phyloP scores from a whole-genome alignment of 2,113 vertebrate species.

The Marcusenius ussheri region DNA sequence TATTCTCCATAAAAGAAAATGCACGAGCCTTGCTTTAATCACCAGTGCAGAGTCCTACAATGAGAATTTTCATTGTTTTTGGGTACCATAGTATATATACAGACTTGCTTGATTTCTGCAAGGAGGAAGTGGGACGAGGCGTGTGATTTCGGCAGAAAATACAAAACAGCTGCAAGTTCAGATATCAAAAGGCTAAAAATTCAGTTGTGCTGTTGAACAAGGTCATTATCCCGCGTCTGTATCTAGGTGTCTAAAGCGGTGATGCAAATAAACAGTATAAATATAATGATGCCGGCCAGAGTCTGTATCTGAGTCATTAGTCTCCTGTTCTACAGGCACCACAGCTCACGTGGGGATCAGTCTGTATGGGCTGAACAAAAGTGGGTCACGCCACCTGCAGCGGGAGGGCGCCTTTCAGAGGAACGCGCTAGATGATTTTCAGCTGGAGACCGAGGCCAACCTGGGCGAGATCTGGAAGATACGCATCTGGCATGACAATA shows the following conservation, averaged over 20 bases:
- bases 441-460: constrained; percentile 62
- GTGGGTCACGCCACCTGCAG: constrained; percentile 64
- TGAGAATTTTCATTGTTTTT: neutral
- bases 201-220: neutral
- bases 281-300: neutral
- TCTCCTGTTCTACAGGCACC: constrained; percentile 49
- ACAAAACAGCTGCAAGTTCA: neutral
- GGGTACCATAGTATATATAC: neutral
- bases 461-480: constrained; percentile 72
- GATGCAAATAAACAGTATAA: neutral
- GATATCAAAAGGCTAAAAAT: neutral
- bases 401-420: constrained; percentile 62
- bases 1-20: neutral
- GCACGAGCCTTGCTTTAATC: neutral
- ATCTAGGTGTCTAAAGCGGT: neutral
- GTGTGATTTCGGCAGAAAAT: neutral
- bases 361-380: constrained; percentile 63
- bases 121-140: neutral
- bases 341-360: constrained; percentile 67
- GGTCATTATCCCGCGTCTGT: neutral
- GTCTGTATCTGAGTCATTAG: neutral
- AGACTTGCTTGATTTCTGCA: neutral
- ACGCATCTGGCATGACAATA: constrained; percentile 72
- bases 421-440: constrained; percentile 63
- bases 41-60: neutral